Evolutionary conservation across 1,140 invertebrate species (phyloP).

Genomic region (Heliconius melpomene): DNA sequence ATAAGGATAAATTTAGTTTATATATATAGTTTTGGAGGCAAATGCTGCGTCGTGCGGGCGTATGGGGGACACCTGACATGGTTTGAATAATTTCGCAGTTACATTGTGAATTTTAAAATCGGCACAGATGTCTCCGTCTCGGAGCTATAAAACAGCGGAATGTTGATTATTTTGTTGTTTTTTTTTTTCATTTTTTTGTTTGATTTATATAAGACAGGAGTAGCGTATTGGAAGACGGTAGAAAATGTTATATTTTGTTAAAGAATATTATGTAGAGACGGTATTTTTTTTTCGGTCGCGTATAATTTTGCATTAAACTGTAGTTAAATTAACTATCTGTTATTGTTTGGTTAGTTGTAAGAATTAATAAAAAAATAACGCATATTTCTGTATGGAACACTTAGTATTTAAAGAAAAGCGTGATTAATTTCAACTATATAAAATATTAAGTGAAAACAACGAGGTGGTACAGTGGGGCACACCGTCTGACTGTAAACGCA

Average conservation of each 20-base stretch:
- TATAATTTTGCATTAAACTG: too few relatives aligned
- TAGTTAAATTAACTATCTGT: too few relatives aligned
- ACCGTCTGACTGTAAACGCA: too few relatives aligned
- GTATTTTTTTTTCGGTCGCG: too few relatives aligned
- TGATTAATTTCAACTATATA: too few relatives aligned
- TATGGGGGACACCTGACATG: slow-evolving; percentile 68
- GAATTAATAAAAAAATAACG: too few relatives aligned
- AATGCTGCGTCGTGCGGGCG: slow-evolving; percentile 50
- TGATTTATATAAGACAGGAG: neutral
- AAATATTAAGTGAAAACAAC: too few relatives aligned
- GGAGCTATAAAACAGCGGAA: slow-evolving; percentile 56
- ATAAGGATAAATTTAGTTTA: slow-evolving; percentile 14
- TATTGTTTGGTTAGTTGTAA: too few relatives aligned
- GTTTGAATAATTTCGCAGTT: slow-evolving; percentile 74
- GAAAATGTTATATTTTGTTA: neutral
- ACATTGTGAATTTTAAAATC: slow-evolving; percentile 68
- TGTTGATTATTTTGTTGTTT: slow-evolving; percentile 31
- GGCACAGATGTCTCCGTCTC: slow-evolving; percentile 56
- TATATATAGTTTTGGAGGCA: slow-evolving; percentile 15
- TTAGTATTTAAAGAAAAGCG: too few relatives aligned
- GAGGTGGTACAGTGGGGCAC: too few relatives aligned
- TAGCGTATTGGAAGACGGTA: neutral
- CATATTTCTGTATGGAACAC: too few relatives aligned
- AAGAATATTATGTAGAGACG: too few relatives aligned
- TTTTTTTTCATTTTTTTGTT: neutral